A percentile compares a stretch with the other conserved stretches of the same genome.
Conservation (phyloP, 1,140 invertebrate genomes). For the Anoplophora glabripennis region DNA sequence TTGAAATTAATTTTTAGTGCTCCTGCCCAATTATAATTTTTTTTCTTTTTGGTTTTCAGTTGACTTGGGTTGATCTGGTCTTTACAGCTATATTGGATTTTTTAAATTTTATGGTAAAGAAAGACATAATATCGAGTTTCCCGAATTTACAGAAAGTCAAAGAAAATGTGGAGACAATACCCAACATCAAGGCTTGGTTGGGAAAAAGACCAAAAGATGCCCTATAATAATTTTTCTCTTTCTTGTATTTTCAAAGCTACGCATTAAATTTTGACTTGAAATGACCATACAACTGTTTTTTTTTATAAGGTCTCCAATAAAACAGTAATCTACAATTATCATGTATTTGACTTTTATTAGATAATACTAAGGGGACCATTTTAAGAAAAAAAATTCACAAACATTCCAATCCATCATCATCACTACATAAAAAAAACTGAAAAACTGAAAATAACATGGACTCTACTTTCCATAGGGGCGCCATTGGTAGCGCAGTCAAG, state of each 20-base stretch:
- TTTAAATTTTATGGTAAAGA: conserved; percentile 55
- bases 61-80: conserved; percentile 65
- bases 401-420: no score
- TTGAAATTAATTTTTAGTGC: neutral
- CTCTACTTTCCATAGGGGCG: no score
- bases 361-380: no score
- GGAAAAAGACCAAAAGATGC: conserved; percentile 54
- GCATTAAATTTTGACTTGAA: neutral
- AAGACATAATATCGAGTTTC: conserved; percentile 57
- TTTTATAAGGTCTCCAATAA: no score
- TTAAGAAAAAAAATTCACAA: no score
- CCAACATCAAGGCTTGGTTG: conserved; percentile 64
- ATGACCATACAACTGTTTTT: no score
- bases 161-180: conserved; percentile 55
- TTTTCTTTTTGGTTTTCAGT: neutral
- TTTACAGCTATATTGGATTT: conserved; percentile 61
- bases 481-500: no score
- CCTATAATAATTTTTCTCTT: neutral
- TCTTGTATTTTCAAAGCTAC: no score
- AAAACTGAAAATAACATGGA: no score
- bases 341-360: no score
- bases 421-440: no score
- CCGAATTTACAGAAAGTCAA: conserved; percentile 56
- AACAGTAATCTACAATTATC: no score
- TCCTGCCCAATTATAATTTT: neutral